Evolutionary conservation across 30 jellyfish, hydroid and myxozoan genomes (phyloP).

Genomic region (Nemopilema nomurai): DNA sequence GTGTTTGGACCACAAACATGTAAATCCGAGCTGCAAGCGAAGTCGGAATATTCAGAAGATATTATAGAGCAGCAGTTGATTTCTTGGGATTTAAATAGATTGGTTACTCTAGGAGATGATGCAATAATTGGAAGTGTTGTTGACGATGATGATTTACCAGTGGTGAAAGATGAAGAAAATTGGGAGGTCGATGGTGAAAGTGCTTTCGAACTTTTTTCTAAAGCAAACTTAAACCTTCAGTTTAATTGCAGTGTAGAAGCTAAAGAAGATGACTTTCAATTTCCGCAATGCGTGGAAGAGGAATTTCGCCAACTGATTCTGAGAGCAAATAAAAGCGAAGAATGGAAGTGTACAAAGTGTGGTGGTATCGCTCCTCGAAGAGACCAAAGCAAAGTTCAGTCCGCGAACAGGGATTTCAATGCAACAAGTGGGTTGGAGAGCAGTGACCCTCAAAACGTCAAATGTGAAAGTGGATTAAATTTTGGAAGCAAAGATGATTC

Average conservation of each 20-base stretch:
- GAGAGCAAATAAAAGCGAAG: neutral
- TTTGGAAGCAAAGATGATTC: neutral
- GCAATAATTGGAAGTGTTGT: conserved; percentile 11
- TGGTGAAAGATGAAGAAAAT: neutral
- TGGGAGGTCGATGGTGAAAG: neutral
- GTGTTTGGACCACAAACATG: neutral
- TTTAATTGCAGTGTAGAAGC: neutral
- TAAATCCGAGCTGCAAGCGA: neutral
- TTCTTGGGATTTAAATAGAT: conserved; percentile 53
- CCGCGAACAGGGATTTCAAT: neutral
- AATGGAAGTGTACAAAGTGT: conserved; percentile 11
- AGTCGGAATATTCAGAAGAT: neutral
- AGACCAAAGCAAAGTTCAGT: neutral
- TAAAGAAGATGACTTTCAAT: conserved; percentile 38
- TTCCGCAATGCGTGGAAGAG: conserved; percentile 61
- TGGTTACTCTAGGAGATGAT: conserved; percentile 15
- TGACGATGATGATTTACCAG: neutral
- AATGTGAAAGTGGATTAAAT: neutral
- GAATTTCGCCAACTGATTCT: conserved; percentile 33
- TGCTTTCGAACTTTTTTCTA: neutral
- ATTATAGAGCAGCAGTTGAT: conserved; percentile 32
- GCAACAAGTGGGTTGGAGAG: neutral
- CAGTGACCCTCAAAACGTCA: neutral
- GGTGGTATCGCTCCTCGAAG: conserved; percentile 2
- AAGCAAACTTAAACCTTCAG: neutral